Conservation (phyloP, 2,113 vertebrate species). For the Apodemus speciosus region DNA sequence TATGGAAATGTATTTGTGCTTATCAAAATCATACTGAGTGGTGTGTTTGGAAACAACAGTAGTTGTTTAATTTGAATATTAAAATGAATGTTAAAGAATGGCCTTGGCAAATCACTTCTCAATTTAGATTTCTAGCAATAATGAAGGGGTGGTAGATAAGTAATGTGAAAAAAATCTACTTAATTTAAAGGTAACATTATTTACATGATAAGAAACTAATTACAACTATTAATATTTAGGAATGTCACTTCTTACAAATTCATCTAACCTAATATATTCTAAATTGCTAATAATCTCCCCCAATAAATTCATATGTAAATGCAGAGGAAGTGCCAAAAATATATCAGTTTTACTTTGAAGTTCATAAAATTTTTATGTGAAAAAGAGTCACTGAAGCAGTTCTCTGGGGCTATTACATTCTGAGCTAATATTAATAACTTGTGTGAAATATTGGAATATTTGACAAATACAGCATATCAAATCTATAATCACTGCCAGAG, state of each 20-base stretch:
- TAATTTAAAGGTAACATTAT: neutral
- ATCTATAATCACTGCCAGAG: conserved; percentile 59
- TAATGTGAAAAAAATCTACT: neutral
- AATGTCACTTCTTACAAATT: conserved; percentile 2
- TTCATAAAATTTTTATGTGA: conserved; percentile 71
- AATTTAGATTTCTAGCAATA: conserved; percentile 26
- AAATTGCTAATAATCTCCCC: neutral
- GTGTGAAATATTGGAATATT: conserved; percentile 65
- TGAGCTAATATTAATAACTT: conserved; percentile 60
- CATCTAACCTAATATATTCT: conserved; percentile 10
- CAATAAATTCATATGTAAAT: conserved; percentile 13
- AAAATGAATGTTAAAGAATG: neutral
- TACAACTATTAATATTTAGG: conserved; percentile 46
- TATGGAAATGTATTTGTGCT: neutral
- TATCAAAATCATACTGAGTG: neutral
- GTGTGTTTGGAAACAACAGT: neutral
- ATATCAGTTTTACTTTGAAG: conserved; percentile 50
- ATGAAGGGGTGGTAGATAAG: neutral
- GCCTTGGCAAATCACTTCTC: conserved; percentile 9
- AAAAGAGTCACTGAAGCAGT: conserved; percentile 68
- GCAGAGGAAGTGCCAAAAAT: conserved; percentile 44
- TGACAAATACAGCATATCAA: conserved; percentile 62
- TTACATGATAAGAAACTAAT: neutral
- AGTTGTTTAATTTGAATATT: conserved; percentile 16
- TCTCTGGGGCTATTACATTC: conserved; percentile 52